These are phyloP conservation scores for Leptinotarsa defecta DNA, from an alignment of 1,140 invertebrate species.

Conservation along the genomic window DNA sequence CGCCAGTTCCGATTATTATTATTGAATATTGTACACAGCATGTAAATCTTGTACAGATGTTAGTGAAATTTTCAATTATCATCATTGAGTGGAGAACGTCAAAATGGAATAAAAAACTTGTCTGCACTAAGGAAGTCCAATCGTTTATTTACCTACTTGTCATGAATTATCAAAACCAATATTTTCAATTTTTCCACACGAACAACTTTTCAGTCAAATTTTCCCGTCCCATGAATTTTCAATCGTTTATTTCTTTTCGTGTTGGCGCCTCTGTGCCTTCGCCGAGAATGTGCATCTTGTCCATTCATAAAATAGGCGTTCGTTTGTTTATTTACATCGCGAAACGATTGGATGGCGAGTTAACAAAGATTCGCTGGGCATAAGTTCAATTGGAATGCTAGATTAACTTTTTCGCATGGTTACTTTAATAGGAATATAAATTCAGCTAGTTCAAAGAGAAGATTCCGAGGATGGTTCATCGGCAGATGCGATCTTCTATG, in stretches of 20 bases:
- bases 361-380: conserved; percentile 5
- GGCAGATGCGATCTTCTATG: background rate
- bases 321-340: conserved; percentile 20
- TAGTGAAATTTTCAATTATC: no score
- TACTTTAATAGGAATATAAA: conserved; percentile 9
- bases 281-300: conserved; percentile 17
- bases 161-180: no score
- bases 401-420: conserved; percentile 1
- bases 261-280: conserved; percentile 5
- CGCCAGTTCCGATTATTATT: no score
- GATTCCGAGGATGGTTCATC: conserved; percentile 5
- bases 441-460: conserved; percentile 8
- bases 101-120: no score
- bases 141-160: no score
- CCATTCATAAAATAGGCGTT: conserved; percentile 23
- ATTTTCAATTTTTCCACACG: no score
- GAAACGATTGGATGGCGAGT: background rate
- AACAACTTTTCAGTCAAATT: background rate
- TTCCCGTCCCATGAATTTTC: background rate
- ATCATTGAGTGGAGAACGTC: no score
- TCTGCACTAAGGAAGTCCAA: no score
- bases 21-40: no score
- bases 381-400: conserved; percentile 8
- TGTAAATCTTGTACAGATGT: no score
- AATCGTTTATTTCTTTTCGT: conserved; percentile 18